Evolutionary conservation across 1,140 invertebrate genomes (phyloP).

Genomic region (Myzus persicae): DNA sequence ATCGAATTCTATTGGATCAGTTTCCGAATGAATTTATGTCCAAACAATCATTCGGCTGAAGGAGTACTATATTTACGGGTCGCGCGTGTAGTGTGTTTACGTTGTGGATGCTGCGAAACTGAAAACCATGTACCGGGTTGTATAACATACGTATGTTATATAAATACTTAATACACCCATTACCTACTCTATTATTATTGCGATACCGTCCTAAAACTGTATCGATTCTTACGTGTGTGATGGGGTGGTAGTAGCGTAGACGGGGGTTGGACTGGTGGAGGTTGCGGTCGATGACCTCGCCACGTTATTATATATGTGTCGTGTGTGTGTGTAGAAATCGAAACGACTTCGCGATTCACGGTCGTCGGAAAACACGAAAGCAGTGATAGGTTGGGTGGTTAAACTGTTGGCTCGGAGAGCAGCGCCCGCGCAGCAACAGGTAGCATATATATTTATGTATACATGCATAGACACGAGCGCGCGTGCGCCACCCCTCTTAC

Average conservation of each 20-base stretch:
- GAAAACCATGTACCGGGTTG: background rate
- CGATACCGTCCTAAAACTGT: background rate
- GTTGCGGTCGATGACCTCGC: background rate
- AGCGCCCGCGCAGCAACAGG: constrained; percentile 1
- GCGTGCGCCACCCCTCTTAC: too few species aligned
- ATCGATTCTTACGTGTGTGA: background rate
- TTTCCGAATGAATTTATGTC: background rate
- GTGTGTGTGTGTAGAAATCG: background rate
- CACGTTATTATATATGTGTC: background rate
- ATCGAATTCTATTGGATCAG: background rate
- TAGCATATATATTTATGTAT: background rate
- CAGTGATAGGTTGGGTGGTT: background rate
- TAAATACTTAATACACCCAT: background rate
- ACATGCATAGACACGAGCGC: background rate
- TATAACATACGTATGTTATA: background rate
- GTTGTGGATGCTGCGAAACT: background rate
- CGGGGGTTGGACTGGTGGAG: background rate
- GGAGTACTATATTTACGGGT: background rate
- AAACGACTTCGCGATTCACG: constrained; percentile 28
- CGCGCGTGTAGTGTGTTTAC: too few species aligned
- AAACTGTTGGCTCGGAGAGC: constrained; percentile 45
- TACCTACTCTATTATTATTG: background rate
- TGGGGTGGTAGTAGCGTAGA: background rate
- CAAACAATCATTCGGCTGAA: background rate
- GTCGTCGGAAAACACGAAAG: background rate